Percentiles rank a stretch among this genome's conserved stretches.
Evolutionary conservation across 2,797 vertebrate genomes (phyloP).

Genomic region (Gallinago stenura): DNA sequence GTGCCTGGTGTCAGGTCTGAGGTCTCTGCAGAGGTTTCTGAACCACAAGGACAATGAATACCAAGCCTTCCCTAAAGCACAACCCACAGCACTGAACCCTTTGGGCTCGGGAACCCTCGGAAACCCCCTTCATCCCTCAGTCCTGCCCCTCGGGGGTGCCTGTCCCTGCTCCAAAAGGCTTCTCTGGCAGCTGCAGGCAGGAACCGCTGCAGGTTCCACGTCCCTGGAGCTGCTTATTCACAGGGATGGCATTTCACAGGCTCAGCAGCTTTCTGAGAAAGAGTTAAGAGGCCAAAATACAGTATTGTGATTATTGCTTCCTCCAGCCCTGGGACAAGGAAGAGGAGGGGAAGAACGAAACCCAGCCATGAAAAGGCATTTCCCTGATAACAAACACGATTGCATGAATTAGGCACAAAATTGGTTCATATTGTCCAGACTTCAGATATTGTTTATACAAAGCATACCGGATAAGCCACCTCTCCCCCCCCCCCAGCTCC

Average conservation of each 20-base stretch:
- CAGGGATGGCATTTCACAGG: background rate
- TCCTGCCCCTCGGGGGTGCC: background rate
- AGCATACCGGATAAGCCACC: constrained; percentile 9
- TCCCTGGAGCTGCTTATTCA: background rate
- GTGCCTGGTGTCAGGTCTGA: accelerated
- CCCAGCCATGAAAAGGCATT: constrained; percentile 72
- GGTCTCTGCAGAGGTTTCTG: background rate
- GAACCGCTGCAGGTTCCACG: accelerated
- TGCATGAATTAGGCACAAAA: constrained; percentile 54
- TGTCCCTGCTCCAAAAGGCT: background rate
- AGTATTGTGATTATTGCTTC: constrained; percentile 75
- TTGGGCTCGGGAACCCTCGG: background rate
- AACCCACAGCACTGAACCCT: background rate
- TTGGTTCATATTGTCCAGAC: constrained; percentile 14
- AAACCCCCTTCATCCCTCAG: background rate
- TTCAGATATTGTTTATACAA: constrained; percentile 55
- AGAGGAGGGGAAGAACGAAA: constrained; percentile 67
- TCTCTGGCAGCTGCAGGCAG: background rate
- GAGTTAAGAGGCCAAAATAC: constrained; percentile 59
- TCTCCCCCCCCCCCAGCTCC: background rate
- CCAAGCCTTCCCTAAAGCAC: background rate
- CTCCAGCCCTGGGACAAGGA: constrained; percentile 60
- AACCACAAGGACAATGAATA: background rate
- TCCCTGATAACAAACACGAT: constrained; percentile 75
- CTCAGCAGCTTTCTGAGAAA: constrained; percentile 40